Evolutionary conservation across 2,113 vertebrate species (phyloP).

Genomic region (Leucosticte australis): DNA sequence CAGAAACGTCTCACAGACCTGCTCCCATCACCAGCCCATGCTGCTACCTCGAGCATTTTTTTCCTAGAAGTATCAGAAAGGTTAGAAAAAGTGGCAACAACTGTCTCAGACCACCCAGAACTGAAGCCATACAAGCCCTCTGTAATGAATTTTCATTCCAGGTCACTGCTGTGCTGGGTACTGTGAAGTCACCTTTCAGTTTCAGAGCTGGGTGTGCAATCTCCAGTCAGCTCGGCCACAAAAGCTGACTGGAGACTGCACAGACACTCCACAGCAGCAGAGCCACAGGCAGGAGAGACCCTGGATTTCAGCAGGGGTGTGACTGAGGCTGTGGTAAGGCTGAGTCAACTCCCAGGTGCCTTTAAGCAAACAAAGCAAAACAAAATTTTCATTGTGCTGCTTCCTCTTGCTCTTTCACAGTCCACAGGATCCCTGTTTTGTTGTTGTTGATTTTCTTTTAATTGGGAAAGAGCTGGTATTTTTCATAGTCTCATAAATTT

Average conservation of each 20-base stretch:
- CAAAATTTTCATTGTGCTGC: background rate
- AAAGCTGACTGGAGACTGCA: background rate
- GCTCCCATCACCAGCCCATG: background rate
- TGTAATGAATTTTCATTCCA: background rate
- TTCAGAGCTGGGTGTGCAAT: background rate
- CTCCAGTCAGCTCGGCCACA: no score
- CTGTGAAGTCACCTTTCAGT: background rate
- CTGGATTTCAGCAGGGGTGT: rapidly evolving
- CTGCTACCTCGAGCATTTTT: background rate
- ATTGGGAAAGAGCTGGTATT: slow-evolving; percentile 15
- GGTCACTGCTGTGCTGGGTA: background rate
- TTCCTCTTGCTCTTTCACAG: background rate
- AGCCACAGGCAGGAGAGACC: rapidly evolving
- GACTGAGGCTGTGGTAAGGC: background rate
- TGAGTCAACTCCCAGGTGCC: background rate
- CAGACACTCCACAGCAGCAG: background rate
- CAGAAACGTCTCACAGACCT: rapidly evolving
- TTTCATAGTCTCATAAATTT: slow-evolving; percentile 52
- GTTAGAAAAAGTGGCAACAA: background rate
- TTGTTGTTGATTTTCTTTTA: background rate
- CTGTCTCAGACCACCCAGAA: background rate
- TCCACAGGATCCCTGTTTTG: background rate
- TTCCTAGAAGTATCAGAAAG: background rate
- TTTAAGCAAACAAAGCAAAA: background rate
- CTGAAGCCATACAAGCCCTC: background rate